Percentiles rank a stretch among this genome's conserved stretches.
Conservation (phyloP, 2,888 invertebrate genomes). For the Prosopocoilus inquinatus region DNA sequence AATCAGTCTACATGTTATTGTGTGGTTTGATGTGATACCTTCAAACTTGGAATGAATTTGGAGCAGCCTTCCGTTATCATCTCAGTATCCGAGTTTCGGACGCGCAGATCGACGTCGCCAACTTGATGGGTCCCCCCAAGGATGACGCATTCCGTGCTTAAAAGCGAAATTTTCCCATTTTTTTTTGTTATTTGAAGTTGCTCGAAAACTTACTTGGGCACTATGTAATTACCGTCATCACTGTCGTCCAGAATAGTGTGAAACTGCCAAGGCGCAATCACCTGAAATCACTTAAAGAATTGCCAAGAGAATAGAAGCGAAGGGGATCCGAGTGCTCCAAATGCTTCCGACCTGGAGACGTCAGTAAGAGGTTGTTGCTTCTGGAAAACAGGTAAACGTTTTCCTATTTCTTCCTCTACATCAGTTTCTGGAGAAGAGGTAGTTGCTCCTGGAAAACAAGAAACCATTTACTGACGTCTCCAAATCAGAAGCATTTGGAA, state of each 20-base stretch:
- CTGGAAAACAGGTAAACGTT: no score
- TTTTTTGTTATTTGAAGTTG: slow-evolving; percentile 5
- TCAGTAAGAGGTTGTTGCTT: no score
- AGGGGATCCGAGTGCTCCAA: no score
- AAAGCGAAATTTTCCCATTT: slow-evolving; percentile 18
- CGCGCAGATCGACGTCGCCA: slow-evolving; percentile 57
- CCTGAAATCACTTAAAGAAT: slow-evolving; percentile 49
- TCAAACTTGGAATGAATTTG: slow-evolving; percentile 60
- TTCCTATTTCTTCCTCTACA: no score
- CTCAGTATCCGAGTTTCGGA: slow-evolving; percentile 57
- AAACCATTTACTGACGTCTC: no score
- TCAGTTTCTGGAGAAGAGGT: no score
- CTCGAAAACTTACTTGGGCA: slow-evolving; percentile 67
- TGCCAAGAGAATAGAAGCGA: background rate
- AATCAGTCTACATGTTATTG: no score
- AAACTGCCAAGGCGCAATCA: slow-evolving; percentile 68
- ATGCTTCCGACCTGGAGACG: no score
- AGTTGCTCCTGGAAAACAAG: no score
- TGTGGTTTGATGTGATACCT: slow-evolving; percentile 50
- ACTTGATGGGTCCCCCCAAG: slow-evolving; percentile 77
- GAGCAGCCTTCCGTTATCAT: slow-evolving; percentile 65
- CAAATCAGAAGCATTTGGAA: no score
- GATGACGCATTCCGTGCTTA: slow-evolving; percentile 61
- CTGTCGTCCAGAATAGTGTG: slow-evolving; percentile 57
- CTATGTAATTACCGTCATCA: slow-evolving; percentile 65